Evolutionary conservation across 2,113 vertebrate genomes (phyloP).

Genomic region (Saimiri boliviensis): DNA sequence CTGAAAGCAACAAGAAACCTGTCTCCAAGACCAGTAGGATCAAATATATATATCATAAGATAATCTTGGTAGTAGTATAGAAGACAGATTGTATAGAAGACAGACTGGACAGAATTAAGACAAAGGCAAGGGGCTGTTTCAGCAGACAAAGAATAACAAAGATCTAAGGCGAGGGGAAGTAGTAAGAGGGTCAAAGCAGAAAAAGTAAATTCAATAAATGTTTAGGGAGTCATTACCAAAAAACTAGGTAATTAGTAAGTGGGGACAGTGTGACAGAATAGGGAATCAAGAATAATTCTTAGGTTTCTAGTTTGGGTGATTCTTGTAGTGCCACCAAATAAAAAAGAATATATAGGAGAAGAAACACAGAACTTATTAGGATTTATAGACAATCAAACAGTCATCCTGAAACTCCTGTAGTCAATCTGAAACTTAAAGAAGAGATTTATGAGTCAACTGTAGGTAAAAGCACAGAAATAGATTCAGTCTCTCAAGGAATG

Average conservation of each 20-base stretch:
- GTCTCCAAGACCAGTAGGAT: not conserved
- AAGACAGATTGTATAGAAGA: not conserved
- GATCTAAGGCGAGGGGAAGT: not conserved
- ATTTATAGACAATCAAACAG: not conserved
- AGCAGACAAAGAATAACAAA: not conserved
- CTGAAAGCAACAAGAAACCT: not conserved
- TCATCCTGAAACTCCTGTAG: not conserved
- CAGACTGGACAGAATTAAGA: not conserved
- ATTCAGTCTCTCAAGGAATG: slow-evolving; percentile 12
- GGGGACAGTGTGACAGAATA: not conserved
- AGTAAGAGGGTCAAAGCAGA: not conserved
- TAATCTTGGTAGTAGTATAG: not conserved
- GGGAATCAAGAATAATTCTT: not conserved
- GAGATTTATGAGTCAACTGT: not conserved
- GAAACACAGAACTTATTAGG: not conserved
- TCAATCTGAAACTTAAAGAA: not conserved
- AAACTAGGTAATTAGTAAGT: not conserved
- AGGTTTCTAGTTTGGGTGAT: slow-evolving; percentile 7
- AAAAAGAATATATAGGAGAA: not conserved
- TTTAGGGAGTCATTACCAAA: not conserved
- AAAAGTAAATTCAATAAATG: not conserved
- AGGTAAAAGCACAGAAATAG: not conserved
- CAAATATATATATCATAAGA: not conserved
- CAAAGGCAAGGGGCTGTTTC: not conserved
- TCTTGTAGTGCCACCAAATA: not conserved